Base-by-base conservation (phyloP, 2,888 invertebrate genomes). In the Chydorus sphaericus region DNA sequence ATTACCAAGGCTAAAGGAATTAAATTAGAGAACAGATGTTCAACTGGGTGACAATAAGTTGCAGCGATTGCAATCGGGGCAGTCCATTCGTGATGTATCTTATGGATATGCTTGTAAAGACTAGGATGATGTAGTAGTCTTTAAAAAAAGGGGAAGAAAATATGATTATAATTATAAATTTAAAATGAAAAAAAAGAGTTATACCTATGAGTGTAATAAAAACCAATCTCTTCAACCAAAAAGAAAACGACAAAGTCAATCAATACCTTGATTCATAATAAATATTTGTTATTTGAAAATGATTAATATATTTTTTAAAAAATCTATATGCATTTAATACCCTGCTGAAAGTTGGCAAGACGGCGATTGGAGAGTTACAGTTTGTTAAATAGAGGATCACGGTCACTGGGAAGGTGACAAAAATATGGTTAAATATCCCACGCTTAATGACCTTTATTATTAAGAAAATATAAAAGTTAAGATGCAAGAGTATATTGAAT, bases 41-140 rank as follows among this genome's bases (percentile, higher is more conserved):
- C 74, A 44, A 85, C 67, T 0, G 88, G 87, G 70, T 88, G 85
- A 62, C 84, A 83, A 68, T 88, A 88, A 39, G 86, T 73, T 11
- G 85, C 81, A 0, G 85, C 82, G 4, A 87, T 79, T 14, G 87
- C 83, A 55, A 89, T 80, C 0, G 89, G 88, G 0, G 88, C 82
- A 1, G 84, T 85, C 88, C 88, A 89, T 68, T 89, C 86, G 64
- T 89, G 89, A 67, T 89, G 89, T 63, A 80, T 78, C 68, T 89
- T 89, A 70, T 89, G 89, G 62, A 89, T 83, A 65, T 79, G 76
- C 65, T 83, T 85, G 72, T 88, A 89, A 55, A 89, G 70, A 60
- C 74, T 72, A 59, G 81, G 80, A 64, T 78, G 79, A 65, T 89
- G 88, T 31, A 88, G 72, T 59, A 86, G 69, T 65, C 83, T 83